A percentile compares a stretch with the other conserved stretches of the same genome.
Conservation (phyloP, 2,888 invertebrate species). For the Argynnis bischoffii region DNA sequence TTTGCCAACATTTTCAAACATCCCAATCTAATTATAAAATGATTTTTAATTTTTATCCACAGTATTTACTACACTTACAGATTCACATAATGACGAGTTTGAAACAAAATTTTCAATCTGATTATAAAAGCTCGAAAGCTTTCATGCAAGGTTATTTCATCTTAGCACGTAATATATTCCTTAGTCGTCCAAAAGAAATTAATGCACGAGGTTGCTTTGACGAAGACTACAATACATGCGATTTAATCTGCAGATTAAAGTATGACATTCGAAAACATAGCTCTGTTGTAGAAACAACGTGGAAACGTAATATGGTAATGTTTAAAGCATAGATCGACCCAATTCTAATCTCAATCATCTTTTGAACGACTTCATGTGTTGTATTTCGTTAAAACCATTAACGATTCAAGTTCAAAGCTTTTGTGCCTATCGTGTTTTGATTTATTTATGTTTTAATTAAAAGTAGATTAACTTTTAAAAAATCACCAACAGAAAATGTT, state of each 20-base stretch:
- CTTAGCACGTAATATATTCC: slow-evolving; percentile 5
- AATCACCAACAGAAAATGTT: too few species aligned
- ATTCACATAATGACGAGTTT: too few species aligned
- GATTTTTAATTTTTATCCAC: too few species aligned
- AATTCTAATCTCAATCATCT: neutral
- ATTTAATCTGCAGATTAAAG: slow-evolving; percentile 21
- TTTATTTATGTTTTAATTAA: too few species aligned
- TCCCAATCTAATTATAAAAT: too few species aligned
- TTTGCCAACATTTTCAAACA: too few species aligned
- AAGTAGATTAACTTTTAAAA: neutral
- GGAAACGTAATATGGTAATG: slow-evolving; percentile 14
- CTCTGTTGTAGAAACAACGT: too few species aligned
- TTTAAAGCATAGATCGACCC: slow-evolving; percentile 7
- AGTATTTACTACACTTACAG: too few species aligned
- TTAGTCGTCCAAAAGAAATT: slow-evolving; percentile 12
- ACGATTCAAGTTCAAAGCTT: neutral
- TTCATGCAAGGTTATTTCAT: slow-evolving; percentile 1
- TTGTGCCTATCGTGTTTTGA: too few species aligned
- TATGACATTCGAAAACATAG: slow-evolving; percentile 1
- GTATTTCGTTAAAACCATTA: neutral
- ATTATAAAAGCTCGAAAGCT: too few species aligned
- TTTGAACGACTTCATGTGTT: neutral
- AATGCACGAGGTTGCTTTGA: slow-evolving; percentile 20
- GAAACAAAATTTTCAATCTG: too few species aligned
- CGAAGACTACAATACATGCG: neutral